phyloP scores from a whole-genome alignment of 2,888 invertebrate species.

The Rhagium mordax region DNA sequence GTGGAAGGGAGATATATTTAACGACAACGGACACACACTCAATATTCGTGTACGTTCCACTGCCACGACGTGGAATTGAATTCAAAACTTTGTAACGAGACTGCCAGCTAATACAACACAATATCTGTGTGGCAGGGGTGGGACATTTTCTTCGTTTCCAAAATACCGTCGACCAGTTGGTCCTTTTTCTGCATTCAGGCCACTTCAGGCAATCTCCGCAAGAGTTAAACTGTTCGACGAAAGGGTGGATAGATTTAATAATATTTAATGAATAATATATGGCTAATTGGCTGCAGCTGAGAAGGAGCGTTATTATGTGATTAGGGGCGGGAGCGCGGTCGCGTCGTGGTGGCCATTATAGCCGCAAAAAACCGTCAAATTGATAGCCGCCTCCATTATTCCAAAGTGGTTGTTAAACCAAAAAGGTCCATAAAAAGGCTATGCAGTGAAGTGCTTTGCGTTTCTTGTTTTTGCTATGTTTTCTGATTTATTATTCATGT shows the following conservation, averaged over 20 bases:
- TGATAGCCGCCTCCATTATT: conserved; percentile 66
- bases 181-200: too few species aligned
- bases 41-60: too few species aligned
- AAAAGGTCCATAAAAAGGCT: conserved; percentile 58
- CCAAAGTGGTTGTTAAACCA: conserved; percentile 66
- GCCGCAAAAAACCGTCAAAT: conserved; percentile 62
- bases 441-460: conserved; percentile 54
- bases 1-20: too few species aligned
- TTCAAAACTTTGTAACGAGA: too few species aligned
- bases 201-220: too few species aligned
- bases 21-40: too few species aligned
- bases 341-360: conserved; percentile 39
- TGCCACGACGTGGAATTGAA: too few species aligned
- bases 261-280: conserved; percentile 58
- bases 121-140: too few species aligned
- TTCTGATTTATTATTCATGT: conserved; percentile 60
- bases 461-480: conserved; percentile 55
- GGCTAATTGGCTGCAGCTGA: conserved; percentile 56
- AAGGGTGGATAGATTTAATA: not conserved
- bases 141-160: too few species aligned
- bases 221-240: too few species aligned
- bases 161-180: too few species aligned
- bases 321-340: conserved; percentile 53
- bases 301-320: conserved; percentile 23
- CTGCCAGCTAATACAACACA: too few species aligned